Evolutionary conservation across 1,140 invertebrate genomes (phyloP), one percentile per base, ranked within the genome.

Genomic region (Scaptomyza pallida): DNA sequence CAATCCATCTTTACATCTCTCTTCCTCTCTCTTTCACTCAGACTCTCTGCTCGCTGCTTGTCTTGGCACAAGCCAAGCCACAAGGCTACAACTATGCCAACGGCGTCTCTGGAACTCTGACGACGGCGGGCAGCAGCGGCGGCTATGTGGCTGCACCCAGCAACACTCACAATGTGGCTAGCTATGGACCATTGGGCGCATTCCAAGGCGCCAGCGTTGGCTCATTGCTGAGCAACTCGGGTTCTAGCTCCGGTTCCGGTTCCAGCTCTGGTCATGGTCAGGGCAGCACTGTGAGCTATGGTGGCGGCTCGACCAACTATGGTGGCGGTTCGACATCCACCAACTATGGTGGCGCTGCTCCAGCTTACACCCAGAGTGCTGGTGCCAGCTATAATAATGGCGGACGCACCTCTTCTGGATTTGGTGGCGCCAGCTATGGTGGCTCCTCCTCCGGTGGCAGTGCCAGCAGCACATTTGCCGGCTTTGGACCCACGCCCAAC

Each of bases 41-140:
- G 89, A 79, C 78, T 30, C 65, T 90, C 13, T 86, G 78, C 71
- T 67, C 78, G 21, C 51, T 90, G 9, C 13, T 70, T 21, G 67
- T 71, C 33, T 41, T 90, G n/a, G 64, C 71, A 15, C 63, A 73
- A 23, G 83, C 77, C 72, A 90, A 90, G 64, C 89, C 89, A 1
- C 89, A 90, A 65, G 86, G 86, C 45, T 90, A 90, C 45, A 90
- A 89, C 61, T 90, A 90, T 52, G 80, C 71, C 59, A 89, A 67
- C 64, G 89, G 89, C 8, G 48, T 90, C 23, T 90, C 89, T 0
- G 82, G 88, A 10, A 57, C 75, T 1, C 17, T 75, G 13, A 70
- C 59, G 6, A 33, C 45, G n/a, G 3, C 40, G 19, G 67, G 47
- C 10, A 41, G 48, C 17, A 52, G 51, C 6, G 35, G 62, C 17